phyloP scores from a whole-genome alignment of 2,888 invertebrate genomes.

The Athalia circularis region DNA sequence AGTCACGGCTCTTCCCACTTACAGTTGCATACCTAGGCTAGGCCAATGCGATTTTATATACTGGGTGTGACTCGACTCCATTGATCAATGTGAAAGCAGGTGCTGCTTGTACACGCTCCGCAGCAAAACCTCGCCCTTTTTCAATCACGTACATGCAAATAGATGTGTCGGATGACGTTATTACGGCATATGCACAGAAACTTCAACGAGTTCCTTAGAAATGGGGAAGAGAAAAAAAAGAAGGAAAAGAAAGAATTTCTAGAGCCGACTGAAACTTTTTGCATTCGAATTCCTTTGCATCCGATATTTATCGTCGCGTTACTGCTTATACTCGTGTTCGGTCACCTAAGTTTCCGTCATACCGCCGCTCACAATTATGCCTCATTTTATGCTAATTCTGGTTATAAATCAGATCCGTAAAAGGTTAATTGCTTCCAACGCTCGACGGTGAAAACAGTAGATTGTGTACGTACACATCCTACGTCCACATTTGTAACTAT shows the following conservation, averaged over 20 bases:
- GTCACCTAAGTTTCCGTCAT: neutral
- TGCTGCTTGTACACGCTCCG: neutral
- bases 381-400: constrained; percentile 18
- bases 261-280: no score
- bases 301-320: no score
- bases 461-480: neutral
- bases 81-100: constrained; percentile 34
- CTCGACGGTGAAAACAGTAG: neutral
- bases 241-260: no score
- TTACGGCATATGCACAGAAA: no score
- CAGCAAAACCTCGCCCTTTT: neutral
- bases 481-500: neutral
- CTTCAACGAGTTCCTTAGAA: no score
- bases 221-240: neutral
- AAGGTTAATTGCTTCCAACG: constrained; percentile 34
- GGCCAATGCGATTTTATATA: neutral
- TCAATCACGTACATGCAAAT: neutral
- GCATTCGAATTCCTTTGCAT: no score
- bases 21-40: constrained; percentile 11
- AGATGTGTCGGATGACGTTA: no score
- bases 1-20: constrained; percentile 30
- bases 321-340: neutral
- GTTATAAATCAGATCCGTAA: constrained; percentile 24
- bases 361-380: neutral
- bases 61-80: constrained; percentile 32